Conservation (phyloP, 2,888 invertebrate genomes). For the Portevinia maculata region DNA sequence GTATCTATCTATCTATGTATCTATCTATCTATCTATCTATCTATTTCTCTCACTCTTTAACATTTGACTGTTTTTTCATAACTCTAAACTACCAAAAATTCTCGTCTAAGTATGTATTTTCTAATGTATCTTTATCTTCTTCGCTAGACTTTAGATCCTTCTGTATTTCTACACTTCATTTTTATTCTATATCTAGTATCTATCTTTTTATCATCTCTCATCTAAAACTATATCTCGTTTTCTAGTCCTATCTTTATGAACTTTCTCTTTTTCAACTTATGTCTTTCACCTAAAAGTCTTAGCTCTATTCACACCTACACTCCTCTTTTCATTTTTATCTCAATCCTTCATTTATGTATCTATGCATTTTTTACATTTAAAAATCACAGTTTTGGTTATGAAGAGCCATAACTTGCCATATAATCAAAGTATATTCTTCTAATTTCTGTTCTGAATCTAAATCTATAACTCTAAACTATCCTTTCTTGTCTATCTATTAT, state of each 20-base stretch:
- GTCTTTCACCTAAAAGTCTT: background rate
- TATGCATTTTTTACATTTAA: conserved; percentile 3
- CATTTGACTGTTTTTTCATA: conserved; percentile 49
- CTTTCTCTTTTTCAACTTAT: conserved; percentile 53
- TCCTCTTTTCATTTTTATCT: conserved; percentile 10
- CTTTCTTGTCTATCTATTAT: conserved; percentile 12
- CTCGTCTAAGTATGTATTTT: conserved; percentile 69
- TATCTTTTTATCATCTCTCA: conserved; percentile 22
- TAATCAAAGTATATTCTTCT: conserved; percentile 36
- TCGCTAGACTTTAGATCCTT: conserved; percentile 14
- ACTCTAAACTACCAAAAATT: conserved; percentile 68
- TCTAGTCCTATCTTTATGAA: conserved; percentile 70
- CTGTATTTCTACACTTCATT: background rate
- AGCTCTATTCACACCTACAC: conserved; percentile 1
- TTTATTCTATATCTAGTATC: background rate
- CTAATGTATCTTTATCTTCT: conserved; percentile 50
- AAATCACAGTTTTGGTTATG: conserved; percentile 80
- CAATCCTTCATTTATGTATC: conserved; percentile 11
- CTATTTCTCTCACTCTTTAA: conserved; percentile 42
- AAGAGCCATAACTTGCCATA: conserved; percentile 82
- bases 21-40: no score
- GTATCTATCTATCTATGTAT: no score
- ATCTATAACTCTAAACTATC: conserved; percentile 14
- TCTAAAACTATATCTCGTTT: conserved; percentile 54
- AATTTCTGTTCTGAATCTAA: background rate